Evolutionary conservation across 2,797 vertebrate genomes (phyloP), one percentile per base, ranked within the genome.

Genomic region (Crax fasciolata): DNA sequence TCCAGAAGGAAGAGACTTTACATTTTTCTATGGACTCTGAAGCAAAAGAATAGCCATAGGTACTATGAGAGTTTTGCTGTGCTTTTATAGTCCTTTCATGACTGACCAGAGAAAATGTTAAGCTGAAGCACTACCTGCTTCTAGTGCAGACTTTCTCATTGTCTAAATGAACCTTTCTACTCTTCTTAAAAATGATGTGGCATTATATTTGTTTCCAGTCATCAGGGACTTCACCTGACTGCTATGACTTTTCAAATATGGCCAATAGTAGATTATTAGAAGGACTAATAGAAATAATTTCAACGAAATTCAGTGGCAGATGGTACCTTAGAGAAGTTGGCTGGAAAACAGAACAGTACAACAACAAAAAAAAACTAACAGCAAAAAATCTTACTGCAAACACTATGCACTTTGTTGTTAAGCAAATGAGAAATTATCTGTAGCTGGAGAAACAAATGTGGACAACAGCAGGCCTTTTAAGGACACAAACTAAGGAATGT

Each of bases 401-500:
- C 10, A 61, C 30, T 57, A 52, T 21, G 8, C 81, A 75, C 38
- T 84, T 80, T 77, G 30, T 77, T 76, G 27, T 43, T 74, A n/a
- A 84, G 21, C 54, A 68, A 86, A 81, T 54, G 68, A 81, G 44
- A 84, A 41, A 48, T 65, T 21, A 78, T 84, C 57, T 86, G 54
- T 81, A 68, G 73, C 38, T 86, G 62, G 11, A 61, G 61, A 81
- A 91, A 54, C 8, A 43, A 78, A 54, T 27, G 17, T n/a, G 21
- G 68, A 49, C 43, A 78, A 39, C 30, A 51, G 20, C 41, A 90
- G 38, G 54, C 30, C 8, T 88, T 90, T 68, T 86, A 77, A 86
- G 84, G 88, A 88, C 66, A 46, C 38, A 78, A 95, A 78, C 41
- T 43, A 88, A 83, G 30, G 49, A 77, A 48, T 58, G 41, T 68